Percentiles rank a stretch among this genome's conserved stretches.
Evolutionary conservation across 2,113 vertebrate species (phyloP).

Genomic region (Tychaedon coryphoeus): DNA sequence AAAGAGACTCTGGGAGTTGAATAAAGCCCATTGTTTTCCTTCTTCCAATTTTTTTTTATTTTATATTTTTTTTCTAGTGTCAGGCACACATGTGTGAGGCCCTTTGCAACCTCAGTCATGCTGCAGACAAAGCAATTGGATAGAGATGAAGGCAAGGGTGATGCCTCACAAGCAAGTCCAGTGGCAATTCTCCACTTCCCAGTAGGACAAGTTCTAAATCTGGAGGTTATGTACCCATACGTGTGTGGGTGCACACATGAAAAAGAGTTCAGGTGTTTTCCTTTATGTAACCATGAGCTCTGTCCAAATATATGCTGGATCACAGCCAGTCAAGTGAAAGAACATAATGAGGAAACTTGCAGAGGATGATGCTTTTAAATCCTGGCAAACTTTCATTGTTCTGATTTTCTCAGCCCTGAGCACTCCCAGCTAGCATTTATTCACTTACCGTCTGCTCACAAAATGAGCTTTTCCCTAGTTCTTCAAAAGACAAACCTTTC

Average conservation of each 20-base stretch:
- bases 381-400: neutral
- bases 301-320: neutral
- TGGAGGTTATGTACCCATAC: neutral
- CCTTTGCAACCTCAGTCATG: neutral
- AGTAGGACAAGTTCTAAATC: neutral
- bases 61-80: slow-evolving; percentile 8
- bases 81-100: neutral
- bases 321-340: neutral
- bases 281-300: neutral
- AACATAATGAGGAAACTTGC: neutral
- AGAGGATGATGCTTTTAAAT: slow-evolving; percentile 15
- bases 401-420: slow-evolving; percentile 21
- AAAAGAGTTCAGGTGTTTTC: slow-evolving; percentile 1
- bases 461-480: slow-evolving; percentile 4
- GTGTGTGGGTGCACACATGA: neutral
- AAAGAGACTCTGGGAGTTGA: neutral
- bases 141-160: neutral
- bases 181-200: neutral
- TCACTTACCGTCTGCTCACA: neutral
- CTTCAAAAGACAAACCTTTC: slow-evolving; percentile 43
- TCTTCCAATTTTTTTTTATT: neutral
- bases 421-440: neutral
- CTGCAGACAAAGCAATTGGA: neutral
- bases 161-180: neutral
- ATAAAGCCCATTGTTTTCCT: slow-evolving; percentile 23